Base-by-base conservation (phyloP, 2,113 vertebrate species). In the Aspiorhynchus laticeps region DNA sequence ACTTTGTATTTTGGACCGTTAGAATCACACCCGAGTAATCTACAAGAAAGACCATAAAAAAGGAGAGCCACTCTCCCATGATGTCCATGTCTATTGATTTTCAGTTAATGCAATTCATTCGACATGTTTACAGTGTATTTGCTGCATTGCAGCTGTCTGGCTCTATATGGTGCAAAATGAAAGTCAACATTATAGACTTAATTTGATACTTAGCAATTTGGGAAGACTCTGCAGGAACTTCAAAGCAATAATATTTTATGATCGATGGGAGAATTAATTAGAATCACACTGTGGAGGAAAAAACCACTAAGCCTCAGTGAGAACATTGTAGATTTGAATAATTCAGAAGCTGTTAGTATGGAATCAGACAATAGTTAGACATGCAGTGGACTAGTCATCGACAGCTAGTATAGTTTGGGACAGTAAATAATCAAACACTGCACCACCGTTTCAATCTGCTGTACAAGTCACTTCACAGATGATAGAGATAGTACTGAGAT, bases 51-150 rank as follows among this genome's bases (percentile, higher is more conserved):
- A 76, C 86, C 56, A 48, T 83, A 67, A 83, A 87, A 83, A 24
- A 21, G 38, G 61, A 83, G 38, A 41, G 59, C 59, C 31, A 11
- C 46, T 83, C 74, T 73, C 61, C 59, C 61, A 80, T 59, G 28
- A 67, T 84, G 86, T 41, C 73, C 65, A 56, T 67, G 31, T 65
- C 46, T 87, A 87, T 84, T 87, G 81, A 84, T 87, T 79, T 87
- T 80, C 76, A 73, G 73, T 73, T 87, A 87, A 87, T 84, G 86
- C 82, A 87, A 87, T 84, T 84, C 48, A 79, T 83, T 59, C 61
- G 38, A 41, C 73, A 67, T 84, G 74, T 87, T 83, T 83, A 67
- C 41, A 51, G 80, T 87, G 86, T 81, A 63, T 83, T 84, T 87
- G 74, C 74, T 84, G 81, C 86, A 87, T 69, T 87, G 74, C 80